Conservation (phyloP, 2,113 vertebrate genomes). For the Pangasianodon hypophthalmus region DNA sequence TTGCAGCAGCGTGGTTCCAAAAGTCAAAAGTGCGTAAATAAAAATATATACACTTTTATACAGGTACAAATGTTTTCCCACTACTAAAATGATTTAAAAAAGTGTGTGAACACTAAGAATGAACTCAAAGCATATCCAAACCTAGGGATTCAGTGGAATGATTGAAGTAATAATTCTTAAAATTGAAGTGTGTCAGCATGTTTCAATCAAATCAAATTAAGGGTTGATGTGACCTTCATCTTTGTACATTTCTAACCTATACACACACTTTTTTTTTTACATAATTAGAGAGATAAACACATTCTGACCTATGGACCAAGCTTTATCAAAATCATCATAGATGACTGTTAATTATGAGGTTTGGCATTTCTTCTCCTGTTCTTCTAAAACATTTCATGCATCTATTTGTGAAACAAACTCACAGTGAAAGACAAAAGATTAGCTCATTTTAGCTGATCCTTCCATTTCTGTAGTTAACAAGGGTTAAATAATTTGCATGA, state of each 20-base stretch:
- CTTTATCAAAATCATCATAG: background rate
- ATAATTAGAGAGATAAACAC: constrained; percentile 11
- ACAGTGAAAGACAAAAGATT: background rate
- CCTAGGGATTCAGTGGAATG: background rate
- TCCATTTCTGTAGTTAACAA: background rate
- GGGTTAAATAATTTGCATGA: background rate
- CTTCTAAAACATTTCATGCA: background rate
- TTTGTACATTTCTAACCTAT: constrained; percentile 17
- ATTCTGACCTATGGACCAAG: constrained; percentile 16
- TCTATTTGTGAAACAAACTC: background rate
- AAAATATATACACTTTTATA: background rate
- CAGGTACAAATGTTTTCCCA: background rate
- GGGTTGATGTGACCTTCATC: constrained; percentile 15
- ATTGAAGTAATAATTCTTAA: background rate
- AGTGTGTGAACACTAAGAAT: background rate
- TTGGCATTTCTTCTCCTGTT: background rate
- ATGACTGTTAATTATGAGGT: background rate
- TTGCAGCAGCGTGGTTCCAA: constrained; percentile 51
- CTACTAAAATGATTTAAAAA: background rate
- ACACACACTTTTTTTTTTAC: background rate
- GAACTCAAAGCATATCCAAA: background rate
- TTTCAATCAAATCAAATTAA: constrained; percentile 21
- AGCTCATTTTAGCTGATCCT: background rate
- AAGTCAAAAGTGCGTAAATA: constrained; percentile 19
- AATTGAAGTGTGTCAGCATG: constrained; percentile 30